A percentile compares a stretch with the other conserved stretches of the same genome.
phyloP scores from a whole-genome alignment of 2,797 vertebrate genomes.

The Aplochiton taeniatus region DNA sequence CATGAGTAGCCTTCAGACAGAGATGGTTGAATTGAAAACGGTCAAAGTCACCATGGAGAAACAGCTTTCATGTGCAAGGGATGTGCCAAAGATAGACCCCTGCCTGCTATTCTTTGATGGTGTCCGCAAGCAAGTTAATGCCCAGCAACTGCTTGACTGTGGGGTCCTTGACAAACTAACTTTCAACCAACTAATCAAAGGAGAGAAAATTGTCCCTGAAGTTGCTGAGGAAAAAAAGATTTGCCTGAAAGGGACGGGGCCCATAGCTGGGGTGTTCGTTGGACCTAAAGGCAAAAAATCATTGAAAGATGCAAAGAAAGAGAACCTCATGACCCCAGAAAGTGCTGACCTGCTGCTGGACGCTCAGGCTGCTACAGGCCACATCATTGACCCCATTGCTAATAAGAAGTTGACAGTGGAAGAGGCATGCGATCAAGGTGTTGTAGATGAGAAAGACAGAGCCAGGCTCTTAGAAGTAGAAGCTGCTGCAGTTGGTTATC shows the following conservation, averaged over 20 bases:
- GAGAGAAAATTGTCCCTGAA: constrained; percentile 80
- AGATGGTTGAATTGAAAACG: constrained; percentile 75
- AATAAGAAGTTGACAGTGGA: constrained; percentile 81
- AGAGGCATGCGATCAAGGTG: constrained; percentile 81
- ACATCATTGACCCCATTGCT: constrained; percentile 84
- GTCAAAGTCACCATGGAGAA: constrained; percentile 75
- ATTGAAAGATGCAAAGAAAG: constrained; percentile 81
- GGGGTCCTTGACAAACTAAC: constrained; percentile 63
- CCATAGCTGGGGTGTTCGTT: constrained; percentile 81
- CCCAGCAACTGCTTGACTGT: constrained; percentile 69
- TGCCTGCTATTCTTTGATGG: constrained; percentile 85
- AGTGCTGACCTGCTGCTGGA: constrained; percentile 79
- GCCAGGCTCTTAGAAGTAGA: constrained; percentile 85
- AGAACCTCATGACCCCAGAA: constrained; percentile 75
- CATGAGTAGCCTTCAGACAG: constrained; percentile 72
- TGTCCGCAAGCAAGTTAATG: constrained; percentile 49
- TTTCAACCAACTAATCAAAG: constrained; percentile 78
- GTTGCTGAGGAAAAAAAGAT: constrained; percentile 86
- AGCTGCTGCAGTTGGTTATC: constrained; percentile 85
- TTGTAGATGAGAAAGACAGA: constrained; percentile 85
- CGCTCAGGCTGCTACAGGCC: constrained; percentile 86
- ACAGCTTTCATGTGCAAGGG: constrained; percentile 64
- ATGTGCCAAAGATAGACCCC: constrained; percentile 64
- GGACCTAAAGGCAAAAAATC: constrained; percentile 80
- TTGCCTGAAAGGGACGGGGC: constrained; percentile 77